These are phyloP conservation scores for Alexandromys fortis DNA, from an alignment of 2,113 vertebrate species.

Conservation along the genomic window DNA sequence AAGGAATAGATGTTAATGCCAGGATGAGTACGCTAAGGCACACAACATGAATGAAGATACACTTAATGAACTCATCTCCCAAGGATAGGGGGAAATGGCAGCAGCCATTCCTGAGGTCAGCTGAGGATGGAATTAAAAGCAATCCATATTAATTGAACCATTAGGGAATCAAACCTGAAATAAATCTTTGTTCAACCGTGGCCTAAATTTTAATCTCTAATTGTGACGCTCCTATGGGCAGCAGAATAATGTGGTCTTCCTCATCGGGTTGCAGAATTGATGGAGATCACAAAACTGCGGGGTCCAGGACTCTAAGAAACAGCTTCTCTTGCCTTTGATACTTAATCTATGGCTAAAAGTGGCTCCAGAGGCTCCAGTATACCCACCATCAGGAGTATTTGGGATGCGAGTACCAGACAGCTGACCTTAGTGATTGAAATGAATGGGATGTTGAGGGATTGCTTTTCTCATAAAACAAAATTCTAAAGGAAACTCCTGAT, in stretches of 20 bases:
- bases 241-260: slow-evolving; percentile 33
- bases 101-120: slow-evolving; percentile 62
- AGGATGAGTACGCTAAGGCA: slow-evolving; percentile 23
- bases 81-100: slow-evolving; percentile 42
- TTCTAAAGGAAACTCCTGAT: background rate
- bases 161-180: slow-evolving; percentile 71
- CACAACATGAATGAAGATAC: slow-evolving; percentile 17
- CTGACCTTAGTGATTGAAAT: slow-evolving; percentile 6
- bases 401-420: background rate
- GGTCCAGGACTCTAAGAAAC: background rate
- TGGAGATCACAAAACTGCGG: slow-evolving; percentile 6
- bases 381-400: background rate
- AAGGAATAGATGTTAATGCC: slow-evolving; percentile 53
- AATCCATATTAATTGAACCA: slow-evolving; percentile 74
- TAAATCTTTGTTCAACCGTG: slow-evolving; percentile 74
- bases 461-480: no score
- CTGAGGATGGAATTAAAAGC: slow-evolving; percentile 70
- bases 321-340: background rate
- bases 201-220: slow-evolving; percentile 77
- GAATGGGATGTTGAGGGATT: background rate
- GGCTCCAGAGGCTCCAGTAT: background rate
- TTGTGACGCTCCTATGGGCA: background rate
- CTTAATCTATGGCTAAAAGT: slow-evolving; percentile 41
- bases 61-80: slow-evolving; percentile 63
- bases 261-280: slow-evolving; percentile 11